Base-by-base conservation (phyloP, 1,140 invertebrate genomes). In the Drosophila carrolli region DNA sequence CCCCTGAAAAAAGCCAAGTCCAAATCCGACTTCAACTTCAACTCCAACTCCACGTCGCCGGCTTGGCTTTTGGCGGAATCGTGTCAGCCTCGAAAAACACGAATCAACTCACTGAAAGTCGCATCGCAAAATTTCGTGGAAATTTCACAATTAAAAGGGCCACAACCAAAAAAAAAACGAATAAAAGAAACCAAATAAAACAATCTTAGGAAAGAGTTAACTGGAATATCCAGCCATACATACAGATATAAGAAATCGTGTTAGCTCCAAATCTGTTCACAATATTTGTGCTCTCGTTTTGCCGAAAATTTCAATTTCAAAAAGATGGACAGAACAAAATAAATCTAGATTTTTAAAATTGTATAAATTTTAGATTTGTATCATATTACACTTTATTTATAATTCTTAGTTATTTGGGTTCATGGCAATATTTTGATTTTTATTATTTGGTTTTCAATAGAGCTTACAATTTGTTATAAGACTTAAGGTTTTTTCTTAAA, bases 131-230 rank as follows among this genome's bases (percentile, higher is more conserved):
- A 83, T 88, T 88, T 88, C 83, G 83, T 88, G 83, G 83, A 88
- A 88, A 80, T 88, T 88, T 88, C 83, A 88, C 83, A 88, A 88
- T 88, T 88, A 88, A 89, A 85, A 84, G 51, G 73, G 66, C 77
- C 62, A 84, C 46, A 88, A 62, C 43, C 29, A 51, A 48, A 72
- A 70, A 70, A 71, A 32, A 41, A 46, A 9, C 29, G 7, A n/a
- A 14, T 32, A 37, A 70, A 38, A 35, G 47, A 50, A 65, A 44
- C 37, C 2, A 19, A 70, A 72, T 46, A 72, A 73, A 59, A 72
- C 27, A 51, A 38, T 65, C 76, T 88, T 88, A 80, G 84, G 57
- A 89, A 83, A 88, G 79, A 83, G 43, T 89, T 83, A 88, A 89
- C 84, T 74, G 83, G 83, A 89, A 88, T 83, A 88, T 63, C 35